Conservation (phyloP, 2,888 invertebrate species). For the Caenorhabditis macrosperma region DNA sequence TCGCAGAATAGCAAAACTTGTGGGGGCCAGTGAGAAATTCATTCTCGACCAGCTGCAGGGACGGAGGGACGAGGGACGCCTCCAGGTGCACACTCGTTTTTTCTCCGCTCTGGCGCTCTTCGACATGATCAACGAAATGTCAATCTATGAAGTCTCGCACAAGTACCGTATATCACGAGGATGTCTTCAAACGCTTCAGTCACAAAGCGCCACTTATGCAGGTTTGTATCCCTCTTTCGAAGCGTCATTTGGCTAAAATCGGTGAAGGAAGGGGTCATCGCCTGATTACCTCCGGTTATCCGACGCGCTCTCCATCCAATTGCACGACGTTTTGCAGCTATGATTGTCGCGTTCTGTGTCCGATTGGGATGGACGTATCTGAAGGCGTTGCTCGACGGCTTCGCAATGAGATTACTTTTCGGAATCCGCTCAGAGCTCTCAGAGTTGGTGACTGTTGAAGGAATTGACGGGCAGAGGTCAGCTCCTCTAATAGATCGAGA, state of each 20-base stretch:
- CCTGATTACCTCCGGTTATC: conserved; percentile 49
- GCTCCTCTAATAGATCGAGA: not conserved
- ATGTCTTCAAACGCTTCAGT: conserved; percentile 93
- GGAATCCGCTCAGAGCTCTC: conserved; percentile 90
- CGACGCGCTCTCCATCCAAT: not conserved
- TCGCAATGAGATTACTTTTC: conserved; percentile 93
- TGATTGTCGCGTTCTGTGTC: conserved; percentile 86
- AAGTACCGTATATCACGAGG: conserved; percentile 92
- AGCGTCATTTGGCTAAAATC: conserved; percentile 10
- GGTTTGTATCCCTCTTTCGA: conserved; percentile 82
- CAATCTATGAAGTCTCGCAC: conserved; percentile 85
- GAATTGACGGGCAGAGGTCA: conserved; percentile 73
- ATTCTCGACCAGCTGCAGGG: conserved; percentile 84
- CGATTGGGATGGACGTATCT: conserved; percentile 94
- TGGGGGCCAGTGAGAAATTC: conserved; percentile 91
- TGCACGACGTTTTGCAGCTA: not conserved
- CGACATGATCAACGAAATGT: conserved; percentile 93
- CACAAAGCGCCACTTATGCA: conserved; percentile 94
- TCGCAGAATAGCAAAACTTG: conserved; percentile 90
- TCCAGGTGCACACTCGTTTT: conserved; percentile 81
- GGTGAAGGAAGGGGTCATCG: conserved; percentile 3
- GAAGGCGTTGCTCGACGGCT: conserved; percentile 91
- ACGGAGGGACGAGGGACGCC: conserved; percentile 10
- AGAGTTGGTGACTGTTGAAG: conserved; percentile 88
- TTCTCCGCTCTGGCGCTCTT: conserved; percentile 89